These are phyloP conservation scores for Leptestheria dahalacensis DNA, from an alignment of 1,140 invertebrate genomes.

Conservation along the genomic window DNA sequence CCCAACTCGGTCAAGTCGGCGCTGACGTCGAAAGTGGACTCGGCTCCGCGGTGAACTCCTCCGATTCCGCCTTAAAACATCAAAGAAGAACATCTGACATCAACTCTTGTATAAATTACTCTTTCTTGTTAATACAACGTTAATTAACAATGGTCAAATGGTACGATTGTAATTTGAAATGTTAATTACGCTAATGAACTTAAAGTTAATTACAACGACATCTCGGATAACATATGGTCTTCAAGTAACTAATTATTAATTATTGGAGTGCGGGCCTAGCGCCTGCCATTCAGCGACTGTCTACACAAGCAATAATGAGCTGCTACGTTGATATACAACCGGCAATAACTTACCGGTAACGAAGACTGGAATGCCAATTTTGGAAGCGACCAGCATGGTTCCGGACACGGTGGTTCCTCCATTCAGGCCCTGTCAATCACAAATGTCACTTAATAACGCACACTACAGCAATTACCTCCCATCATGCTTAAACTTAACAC, in stretches of 20 bases:
- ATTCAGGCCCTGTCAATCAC: slow-evolving; percentile 36
- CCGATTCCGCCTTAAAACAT: slow-evolving; percentile 53
- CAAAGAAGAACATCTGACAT: background rate
- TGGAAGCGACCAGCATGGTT: slow-evolving; percentile 70
- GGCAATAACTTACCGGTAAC: slow-evolving; percentile 54
- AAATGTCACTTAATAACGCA: background rate
- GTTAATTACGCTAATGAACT: too few relatives aligned
- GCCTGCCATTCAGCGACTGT: too few relatives aligned
- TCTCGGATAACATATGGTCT: too few relatives aligned
- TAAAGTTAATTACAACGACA: too few relatives aligned
- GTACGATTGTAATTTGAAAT: too few relatives aligned
- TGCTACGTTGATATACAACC: background rate
- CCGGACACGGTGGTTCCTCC: slow-evolving; percentile 94
- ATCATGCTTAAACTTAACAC: too few relatives aligned
- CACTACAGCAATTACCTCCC: too few relatives aligned
- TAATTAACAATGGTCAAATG: slow-evolving; percentile 1
- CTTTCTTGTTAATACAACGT: background rate
- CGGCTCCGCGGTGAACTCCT: slow-evolving; percentile 81
- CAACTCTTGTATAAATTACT: background rate
- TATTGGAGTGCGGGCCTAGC: too few relatives aligned
- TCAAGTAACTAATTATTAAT: too few relatives aligned
- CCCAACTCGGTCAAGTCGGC: slow-evolving; percentile 87
- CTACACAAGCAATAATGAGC: too few relatives aligned
- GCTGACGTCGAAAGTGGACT: slow-evolving; percentile 78
- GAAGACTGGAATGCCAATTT: slow-evolving; percentile 76